These are phyloP conservation scores for Thunnus albacares DNA, from an alignment of 2,797 vertebrate species.

Conservation along the genomic window DNA sequence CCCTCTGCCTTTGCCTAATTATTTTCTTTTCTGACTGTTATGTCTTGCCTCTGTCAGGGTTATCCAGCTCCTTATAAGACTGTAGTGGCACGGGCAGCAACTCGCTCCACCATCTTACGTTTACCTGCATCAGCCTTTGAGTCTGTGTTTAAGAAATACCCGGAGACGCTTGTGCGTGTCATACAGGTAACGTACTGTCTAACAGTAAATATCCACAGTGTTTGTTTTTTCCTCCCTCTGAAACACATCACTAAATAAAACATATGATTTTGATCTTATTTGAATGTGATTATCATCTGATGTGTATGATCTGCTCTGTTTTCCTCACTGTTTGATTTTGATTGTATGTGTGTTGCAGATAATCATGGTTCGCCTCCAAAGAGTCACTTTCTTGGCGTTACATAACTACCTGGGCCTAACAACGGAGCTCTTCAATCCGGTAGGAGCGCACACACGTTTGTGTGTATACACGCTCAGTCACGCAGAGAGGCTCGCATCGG, in stretches of 20 bases:
- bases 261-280: constrained; percentile 5
- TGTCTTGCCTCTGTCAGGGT: constrained; percentile 83
- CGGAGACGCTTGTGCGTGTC: constrained; percentile 95
- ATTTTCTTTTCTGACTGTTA: constrained; percentile 11
- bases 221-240: constrained; percentile 1
- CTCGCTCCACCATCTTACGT: constrained; percentile 90
- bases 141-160: constrained; percentile 94
- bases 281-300: constrained; percentile 10
- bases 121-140: constrained; percentile 95
- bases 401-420: constrained; percentile 97
- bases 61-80: constrained; percentile 95
- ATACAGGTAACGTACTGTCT: constrained; percentile 88
- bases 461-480: constrained; percentile 28
- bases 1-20: neutral
- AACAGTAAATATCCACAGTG: neutral
- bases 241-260: constrained; percentile 3
- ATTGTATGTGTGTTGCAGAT: constrained; percentile 85
- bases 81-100: constrained; percentile 90
- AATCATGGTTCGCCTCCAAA: constrained; percentile 97
- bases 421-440: constrained; percentile 94
- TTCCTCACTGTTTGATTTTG: constrained; percentile 34
- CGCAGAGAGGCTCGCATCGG: constrained; percentile 17
- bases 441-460: constrained; percentile 54
- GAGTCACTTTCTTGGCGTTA: constrained; percentile 95
- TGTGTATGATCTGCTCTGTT: constrained; percentile 38